Conservation (phyloP, 1,140 invertebrate genomes). For the Rhagoletis pomonella region DNA sequence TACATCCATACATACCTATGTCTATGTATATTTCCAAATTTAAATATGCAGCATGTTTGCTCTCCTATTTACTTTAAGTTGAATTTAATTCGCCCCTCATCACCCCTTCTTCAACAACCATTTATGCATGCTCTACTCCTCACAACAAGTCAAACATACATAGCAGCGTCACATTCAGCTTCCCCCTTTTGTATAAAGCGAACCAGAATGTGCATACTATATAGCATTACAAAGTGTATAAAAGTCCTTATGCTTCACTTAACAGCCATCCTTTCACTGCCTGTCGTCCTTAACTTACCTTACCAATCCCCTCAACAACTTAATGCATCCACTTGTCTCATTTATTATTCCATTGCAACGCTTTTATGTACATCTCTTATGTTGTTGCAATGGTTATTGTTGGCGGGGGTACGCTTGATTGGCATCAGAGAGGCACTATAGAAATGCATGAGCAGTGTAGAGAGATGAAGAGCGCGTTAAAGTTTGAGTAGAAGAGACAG, state of each 20-base stretch:
- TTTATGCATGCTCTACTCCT: slow-evolving; percentile 13
- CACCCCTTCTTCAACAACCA: neutral
- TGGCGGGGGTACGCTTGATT: neutral
- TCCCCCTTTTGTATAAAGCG: neutral
- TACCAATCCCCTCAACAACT: neutral
- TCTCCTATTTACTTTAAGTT: slow-evolving; percentile 16
- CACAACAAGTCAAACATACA: neutral
- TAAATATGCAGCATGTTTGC: neutral
- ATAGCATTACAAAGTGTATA: neutral
- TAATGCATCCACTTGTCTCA: slow-evolving; percentile 12
- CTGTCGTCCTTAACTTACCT: neutral
- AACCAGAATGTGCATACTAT: neutral
- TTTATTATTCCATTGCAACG: slow-evolving; percentile 26
- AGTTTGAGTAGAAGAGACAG: neutral
- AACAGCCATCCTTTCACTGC: slow-evolving; percentile 3
- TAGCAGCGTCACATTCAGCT: neutral
- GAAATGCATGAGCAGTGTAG: slow-evolving; percentile 9
- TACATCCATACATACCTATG: neutral
- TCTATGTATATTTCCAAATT: neutral
- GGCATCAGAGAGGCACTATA: neutral
- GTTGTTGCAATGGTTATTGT: neutral
- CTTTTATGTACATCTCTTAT: neutral
- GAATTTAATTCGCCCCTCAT: slow-evolving; percentile 2
- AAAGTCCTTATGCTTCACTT: neutral
- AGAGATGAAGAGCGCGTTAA: neutral